Conservation (phyloP, 2,888 invertebrate genomes). For the Eristalinus aeneus region DNA sequence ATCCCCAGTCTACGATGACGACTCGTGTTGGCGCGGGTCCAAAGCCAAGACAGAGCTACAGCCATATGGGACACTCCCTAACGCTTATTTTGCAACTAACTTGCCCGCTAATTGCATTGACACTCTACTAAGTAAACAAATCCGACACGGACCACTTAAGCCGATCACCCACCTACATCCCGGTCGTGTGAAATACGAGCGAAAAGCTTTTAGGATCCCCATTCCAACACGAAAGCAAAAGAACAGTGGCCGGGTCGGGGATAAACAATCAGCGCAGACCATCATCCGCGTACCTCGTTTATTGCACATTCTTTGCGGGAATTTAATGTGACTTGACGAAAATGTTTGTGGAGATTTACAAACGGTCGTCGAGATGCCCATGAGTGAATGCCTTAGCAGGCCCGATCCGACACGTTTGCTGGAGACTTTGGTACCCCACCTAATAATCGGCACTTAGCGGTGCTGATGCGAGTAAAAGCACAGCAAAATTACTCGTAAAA, state of each 20-base stretch:
- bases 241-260: conserved; percentile 48
- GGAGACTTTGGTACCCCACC: conserved; percentile 38
- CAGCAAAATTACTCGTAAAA: conserved; percentile 69
- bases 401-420: conserved; percentile 16
- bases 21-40: neutral
- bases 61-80: neutral
- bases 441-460: conserved; percentile 62
- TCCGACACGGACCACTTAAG: conserved; percentile 22
- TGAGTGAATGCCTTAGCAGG: conserved; percentile 40
- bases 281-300: conserved; percentile 7
- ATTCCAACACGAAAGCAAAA: neutral
- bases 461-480: conserved; percentile 60
- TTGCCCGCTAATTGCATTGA: conserved; percentile 13
- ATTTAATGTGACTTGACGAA: conserved; percentile 19
- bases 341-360: conserved; percentile 34
- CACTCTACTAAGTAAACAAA: conserved; percentile 38
- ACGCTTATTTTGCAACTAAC: conserved; percentile 8
- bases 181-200: conserved; percentile 39
- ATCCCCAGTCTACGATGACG: neutral
- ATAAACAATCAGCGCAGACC: conserved; percentile 18
- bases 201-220: conserved; percentile 43
- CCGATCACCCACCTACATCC: neutral
- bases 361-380: conserved; percentile 24
- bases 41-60: neutral
- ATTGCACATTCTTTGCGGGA: conserved; percentile 31